These are phyloP conservation scores for Hypotaenidia okinawae DNA, from an alignment of 2,797 vertebrate species.

Conservation along the genomic window DNA sequence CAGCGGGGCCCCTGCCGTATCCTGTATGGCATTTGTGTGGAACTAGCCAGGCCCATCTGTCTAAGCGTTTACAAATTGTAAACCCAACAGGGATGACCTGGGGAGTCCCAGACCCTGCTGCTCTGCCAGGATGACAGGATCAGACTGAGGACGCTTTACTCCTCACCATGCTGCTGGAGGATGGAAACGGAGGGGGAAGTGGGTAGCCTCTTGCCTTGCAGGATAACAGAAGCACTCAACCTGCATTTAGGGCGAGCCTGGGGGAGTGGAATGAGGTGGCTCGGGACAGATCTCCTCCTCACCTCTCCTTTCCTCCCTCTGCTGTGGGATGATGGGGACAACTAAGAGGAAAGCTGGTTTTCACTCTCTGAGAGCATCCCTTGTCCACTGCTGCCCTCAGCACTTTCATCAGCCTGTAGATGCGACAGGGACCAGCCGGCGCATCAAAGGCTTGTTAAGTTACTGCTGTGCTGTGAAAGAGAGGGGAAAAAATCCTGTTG, in stretches of 20 bases:
- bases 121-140: background rate
- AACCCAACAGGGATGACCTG: constrained; percentile 19
- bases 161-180: background rate
- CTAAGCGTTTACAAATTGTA: background rate
- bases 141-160: background rate
- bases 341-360: background rate
- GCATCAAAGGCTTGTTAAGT: constrained; percentile 66
- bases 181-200: background rate
- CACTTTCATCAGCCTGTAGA: constrained; percentile 29
- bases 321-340: background rate
- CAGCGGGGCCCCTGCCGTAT: constrained; percentile 35
- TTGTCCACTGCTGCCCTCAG: background rate
- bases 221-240: background rate
- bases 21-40: constrained; percentile 30
- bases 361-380: background rate
- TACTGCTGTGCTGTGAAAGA: constrained; percentile 58
- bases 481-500: constrained; percentile 61
- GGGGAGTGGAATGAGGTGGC: accelerated
- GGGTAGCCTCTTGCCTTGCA: background rate
- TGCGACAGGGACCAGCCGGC: background rate
- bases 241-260: background rate
- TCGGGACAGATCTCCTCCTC: background rate
- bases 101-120: constrained; percentile 19
- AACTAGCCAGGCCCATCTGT: constrained; percentile 47
- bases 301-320: background rate